Percentiles rank a stretch among this genome's conserved stretches.
Evolutionary conservation across 2,888 invertebrate species (phyloP).

Genomic region (Diarsia mendica): DNA sequence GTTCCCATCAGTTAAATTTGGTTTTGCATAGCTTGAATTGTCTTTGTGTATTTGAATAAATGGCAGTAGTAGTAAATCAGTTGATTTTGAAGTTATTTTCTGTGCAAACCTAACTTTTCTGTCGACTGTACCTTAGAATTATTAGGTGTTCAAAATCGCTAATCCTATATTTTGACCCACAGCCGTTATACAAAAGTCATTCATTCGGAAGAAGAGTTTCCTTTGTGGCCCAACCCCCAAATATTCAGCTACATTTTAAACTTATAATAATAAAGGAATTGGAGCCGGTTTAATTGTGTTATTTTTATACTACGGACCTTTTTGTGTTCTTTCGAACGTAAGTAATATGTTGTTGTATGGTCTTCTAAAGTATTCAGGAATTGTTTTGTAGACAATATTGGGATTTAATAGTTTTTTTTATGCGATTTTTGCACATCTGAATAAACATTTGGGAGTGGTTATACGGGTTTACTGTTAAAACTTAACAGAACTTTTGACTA

Average conservation of each 20-base stretch:
- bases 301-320: conserved; percentile 80
- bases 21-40: too few species aligned
- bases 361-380: conserved; percentile 39
- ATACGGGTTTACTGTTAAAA: not conserved
- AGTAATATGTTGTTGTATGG: conserved; percentile 77
- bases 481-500: not conserved
- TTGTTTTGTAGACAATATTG: conserved; percentile 65
- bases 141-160: conserved; percentile 5
- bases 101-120: too few species aligned
- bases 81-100: too few species aligned
- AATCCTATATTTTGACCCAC: conserved; percentile 56
- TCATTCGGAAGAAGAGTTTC: conserved; percentile 79
- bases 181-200: conserved; percentile 75
- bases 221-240: conserved; percentile 77
- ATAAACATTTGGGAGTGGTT: not conserved
- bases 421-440: not conserved
- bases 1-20: too few species aligned
- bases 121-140: too few species aligned
- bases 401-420: conserved; percentile 69
- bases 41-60: too few species aligned
- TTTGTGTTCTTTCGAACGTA: conserved; percentile 73
- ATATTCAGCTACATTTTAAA: conserved; percentile 80
- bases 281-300: conserved; percentile 82
- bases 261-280: conserved; percentile 84
- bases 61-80: too few species aligned